Percentiles rank a stretch among this genome's conserved stretches.
phyloP scores from a whole-genome alignment of 2,797 vertebrate species.

The Silurus lanzhouensis region DNA sequence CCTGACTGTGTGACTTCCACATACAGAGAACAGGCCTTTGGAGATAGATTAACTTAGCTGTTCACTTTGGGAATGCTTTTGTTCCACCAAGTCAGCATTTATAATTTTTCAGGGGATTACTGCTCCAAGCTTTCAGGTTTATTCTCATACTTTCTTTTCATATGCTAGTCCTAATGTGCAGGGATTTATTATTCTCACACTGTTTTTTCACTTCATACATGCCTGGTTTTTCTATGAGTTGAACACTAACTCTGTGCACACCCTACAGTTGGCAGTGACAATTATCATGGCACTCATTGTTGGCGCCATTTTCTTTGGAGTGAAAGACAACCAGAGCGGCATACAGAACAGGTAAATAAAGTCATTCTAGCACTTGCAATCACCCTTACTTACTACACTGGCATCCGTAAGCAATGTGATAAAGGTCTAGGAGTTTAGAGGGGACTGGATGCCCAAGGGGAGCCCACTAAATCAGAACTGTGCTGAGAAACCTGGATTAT shows the following conservation, averaged over 20 bases:
- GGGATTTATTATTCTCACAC: conserved; percentile 6
- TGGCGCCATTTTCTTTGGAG: conserved; percentile 85
- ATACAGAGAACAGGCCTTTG: conserved; percentile 64
- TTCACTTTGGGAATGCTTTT: conserved; percentile 73
- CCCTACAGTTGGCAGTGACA: conserved; percentile 73
- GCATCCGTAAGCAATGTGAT: neutral
- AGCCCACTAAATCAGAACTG: neutral
- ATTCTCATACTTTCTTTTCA: conserved; percentile 5
- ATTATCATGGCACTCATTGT: conserved; percentile 82
- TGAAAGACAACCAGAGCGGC: conserved; percentile 77
- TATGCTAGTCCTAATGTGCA: neutral
- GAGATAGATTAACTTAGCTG: conserved; percentile 65
- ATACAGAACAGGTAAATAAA: conserved; percentile 89
- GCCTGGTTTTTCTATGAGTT: neutral
- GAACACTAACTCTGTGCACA: neutral
- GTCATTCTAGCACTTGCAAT: neutral
- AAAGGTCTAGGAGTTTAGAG: neutral
- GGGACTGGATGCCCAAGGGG: neutral
- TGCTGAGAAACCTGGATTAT: neutral
- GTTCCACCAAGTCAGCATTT: conserved; percentile 62
- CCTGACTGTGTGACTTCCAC: conserved; percentile 71
- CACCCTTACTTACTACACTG: neutral
- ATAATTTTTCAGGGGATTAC: conserved; percentile 60
- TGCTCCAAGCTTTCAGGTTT: conserved; percentile 43
- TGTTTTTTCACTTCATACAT: no score